Evolutionary conservation across 2,888 invertebrate species (phyloP).

Genomic region (Anthophora plumipes): DNA sequence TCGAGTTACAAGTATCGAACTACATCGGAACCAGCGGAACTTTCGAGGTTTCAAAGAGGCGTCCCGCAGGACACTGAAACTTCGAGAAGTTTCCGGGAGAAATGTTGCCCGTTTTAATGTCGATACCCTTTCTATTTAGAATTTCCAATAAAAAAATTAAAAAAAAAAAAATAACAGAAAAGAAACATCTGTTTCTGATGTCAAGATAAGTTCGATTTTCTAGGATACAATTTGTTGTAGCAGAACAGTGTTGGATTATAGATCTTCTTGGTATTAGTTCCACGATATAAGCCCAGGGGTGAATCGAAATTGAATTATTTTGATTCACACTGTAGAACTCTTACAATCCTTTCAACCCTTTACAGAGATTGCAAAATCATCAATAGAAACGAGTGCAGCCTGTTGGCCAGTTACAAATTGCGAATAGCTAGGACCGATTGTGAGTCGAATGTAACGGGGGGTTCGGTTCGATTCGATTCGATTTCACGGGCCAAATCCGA

Average conservation of each 20-base stretch:
- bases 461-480: conserved; percentile 31
- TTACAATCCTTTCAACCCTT: background rate
- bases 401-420: conserved; percentile 28
- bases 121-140: background rate
- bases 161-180: too few relatives aligned
- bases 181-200: background rate
- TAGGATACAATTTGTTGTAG: too few relatives aligned
- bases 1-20: conserved; percentile 69
- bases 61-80: conserved; percentile 69
- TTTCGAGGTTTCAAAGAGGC: conserved; percentile 62
- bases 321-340: too few relatives aligned
- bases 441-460: background rate
- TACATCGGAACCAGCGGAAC: conserved; percentile 62
- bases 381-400: background rate
- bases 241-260: too few relatives aligned
- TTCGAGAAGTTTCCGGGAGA: conserved; percentile 66
- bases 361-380: background rate
- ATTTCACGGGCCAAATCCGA: conserved; percentile 38
- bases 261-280: too few relatives aligned
- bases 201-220: too few relatives aligned
- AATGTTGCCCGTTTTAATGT: conserved; percentile 53
- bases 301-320: too few relatives aligned
- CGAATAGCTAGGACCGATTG: conserved; percentile 30
- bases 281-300: too few relatives aligned
- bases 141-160: background rate